Base-by-base conservation (phyloP, 2,797 vertebrate species). In the Anguilla marmorata region DNA sequence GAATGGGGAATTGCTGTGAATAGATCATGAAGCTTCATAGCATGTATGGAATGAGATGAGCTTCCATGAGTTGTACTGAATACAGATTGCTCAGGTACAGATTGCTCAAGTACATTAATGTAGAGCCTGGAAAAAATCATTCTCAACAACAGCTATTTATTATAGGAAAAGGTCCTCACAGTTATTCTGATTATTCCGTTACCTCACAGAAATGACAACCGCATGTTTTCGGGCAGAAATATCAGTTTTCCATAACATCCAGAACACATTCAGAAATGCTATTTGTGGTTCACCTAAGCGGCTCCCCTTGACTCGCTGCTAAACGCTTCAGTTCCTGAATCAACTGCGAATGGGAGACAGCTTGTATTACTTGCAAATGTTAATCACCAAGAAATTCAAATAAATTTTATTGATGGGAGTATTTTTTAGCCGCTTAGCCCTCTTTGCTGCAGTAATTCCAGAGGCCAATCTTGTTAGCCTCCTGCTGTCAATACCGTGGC, bases 211-310 rank as follows among this genome's bases (percentile, higher is more conserved):
- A 33, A 30, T 41, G 76, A 41, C 33, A 80, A 74, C 8, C 8
- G n/a, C 27, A 37, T 74, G 72, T 45, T 41, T 80, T 80, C 14
- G 14, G 37, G 21, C 76, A 80, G 19, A 80, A 80, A 41, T 80
- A 4, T 24, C 5, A 0, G 19, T 41, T 41, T 33, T 14, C 12
- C 14, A 80, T 76, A 19, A 19, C 41, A 33, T 80, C 3, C 6
- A 19, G 93, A 92, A 91, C 90, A 91, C 89, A 92, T 94, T 93
- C 94, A 93, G 92, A 94, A 95, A 94, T 93, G 93, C 19, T 41
- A 80, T 45, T 80, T 80, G 30, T 74, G 69, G 69, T 74, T 27
- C 79, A 82, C 16, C 24, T 82, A 1, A 82, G 37, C n/a, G 41
- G 37, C 14, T 48, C 5, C 41, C 21, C 79, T n/a, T 21, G 24